phyloP scores from a whole-genome alignment of 2,113 vertebrate species.

The Mormyrus iriodes region DNA sequence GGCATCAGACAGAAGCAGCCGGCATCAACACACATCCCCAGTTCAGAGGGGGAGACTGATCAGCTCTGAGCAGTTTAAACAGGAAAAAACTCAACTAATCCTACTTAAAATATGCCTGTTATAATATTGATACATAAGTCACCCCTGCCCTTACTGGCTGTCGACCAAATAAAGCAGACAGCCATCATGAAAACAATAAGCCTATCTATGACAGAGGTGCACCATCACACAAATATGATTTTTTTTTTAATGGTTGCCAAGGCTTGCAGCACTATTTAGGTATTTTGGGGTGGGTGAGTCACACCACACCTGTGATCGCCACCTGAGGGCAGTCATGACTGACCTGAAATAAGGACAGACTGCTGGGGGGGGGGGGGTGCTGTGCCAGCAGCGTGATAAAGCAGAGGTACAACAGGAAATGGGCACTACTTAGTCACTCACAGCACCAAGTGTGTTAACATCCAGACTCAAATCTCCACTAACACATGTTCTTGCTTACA shows the following conservation, averaged over 20 bases:
- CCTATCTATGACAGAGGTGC: background rate
- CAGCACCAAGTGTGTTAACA: background rate
- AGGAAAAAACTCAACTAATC: background rate
- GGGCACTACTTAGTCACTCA: background rate
- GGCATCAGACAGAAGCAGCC: background rate
- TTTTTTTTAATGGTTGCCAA: background rate
- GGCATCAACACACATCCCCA: background rate
- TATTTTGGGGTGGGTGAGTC: background rate
- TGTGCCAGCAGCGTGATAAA: background rate
- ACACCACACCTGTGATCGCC: background rate
- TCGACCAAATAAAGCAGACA: background rate
- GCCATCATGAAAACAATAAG: background rate
- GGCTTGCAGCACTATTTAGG: background rate
- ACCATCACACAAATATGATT: slow-evolving; percentile 17
- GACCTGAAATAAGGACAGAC: background rate
- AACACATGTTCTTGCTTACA: slow-evolving; percentile 6
- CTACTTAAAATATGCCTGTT: background rate
- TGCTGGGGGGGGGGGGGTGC: background rate
- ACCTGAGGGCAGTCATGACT: background rate
- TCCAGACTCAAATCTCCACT: background rate
- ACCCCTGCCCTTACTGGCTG: background rate
- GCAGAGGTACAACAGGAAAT: background rate
- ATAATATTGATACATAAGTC: background rate
- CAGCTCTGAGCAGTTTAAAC: background rate
- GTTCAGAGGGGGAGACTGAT: background rate